Base-by-base conservation (phyloP, 2,888 invertebrate species). In the Limnephilus lunatus region DNA sequence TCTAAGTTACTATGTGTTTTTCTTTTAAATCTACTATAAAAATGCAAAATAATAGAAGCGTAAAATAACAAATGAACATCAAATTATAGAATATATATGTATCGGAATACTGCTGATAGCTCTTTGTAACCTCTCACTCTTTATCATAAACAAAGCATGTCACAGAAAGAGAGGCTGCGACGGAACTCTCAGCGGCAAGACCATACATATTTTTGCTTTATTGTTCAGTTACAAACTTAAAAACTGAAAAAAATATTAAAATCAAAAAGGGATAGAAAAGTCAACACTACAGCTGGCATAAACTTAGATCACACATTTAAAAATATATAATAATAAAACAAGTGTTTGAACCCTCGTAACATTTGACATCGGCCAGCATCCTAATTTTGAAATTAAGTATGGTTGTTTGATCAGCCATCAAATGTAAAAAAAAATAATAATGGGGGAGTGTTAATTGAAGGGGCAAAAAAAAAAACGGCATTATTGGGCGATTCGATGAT, bases 1-100 rank as follows among this genome's bases (percentile, higher is more conserved):
- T 68, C 68, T 68, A 68, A 68, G 68, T 68, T 81, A 32, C 82
- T 82, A 82, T 31, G 82, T 82, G 82, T 31, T 82, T 82, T 82
- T 82, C 19, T 82, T 82, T 81, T 82, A 82, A 82, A 82, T 82
- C 32, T 82, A 82, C 32, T 82, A 32, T 32, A 32, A 82, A 31
- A 82, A 82, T 82, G 82, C 32, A 82, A 32, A 31, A 82, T 32
- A 82, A 82, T 82, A 82, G 32, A 32, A 82, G 32, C 30, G 31
- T 15, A 82, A 82, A 82, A 35, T 39, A 68, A 68, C 25, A 68
- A 68, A 68, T 68, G 68, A n/a, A 68, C 25, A 68, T 19, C n/a
- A 25, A 68, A 68, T 68, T 68, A 68, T 2, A 68, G 68, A 68
- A 68, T 14, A 5, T 44, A 44, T 19, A 19, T 68, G 19, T n/a